Evolutionary conservation across 2,797 vertebrate species (phyloP), one percentile per base, ranked within the genome.

Genomic region (Acomys russatus): DNA sequence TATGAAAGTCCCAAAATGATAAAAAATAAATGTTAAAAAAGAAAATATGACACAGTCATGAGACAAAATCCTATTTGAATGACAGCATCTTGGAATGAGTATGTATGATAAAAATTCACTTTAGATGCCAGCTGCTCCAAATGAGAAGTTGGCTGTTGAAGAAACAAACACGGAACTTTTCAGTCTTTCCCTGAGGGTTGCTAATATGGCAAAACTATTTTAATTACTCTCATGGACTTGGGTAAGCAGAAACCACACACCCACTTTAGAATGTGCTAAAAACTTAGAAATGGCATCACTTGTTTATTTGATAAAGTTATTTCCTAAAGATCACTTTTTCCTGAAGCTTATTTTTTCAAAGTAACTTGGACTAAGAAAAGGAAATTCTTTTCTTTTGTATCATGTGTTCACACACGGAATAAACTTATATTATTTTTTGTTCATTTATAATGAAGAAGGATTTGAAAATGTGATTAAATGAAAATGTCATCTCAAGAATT

Each of bases 401-500:
- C 51, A 94, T 87, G 76, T 93, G 10, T 94, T 91, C 87, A 91
- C 61, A 94, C 44, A 80, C 70, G n/a, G 30, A 96, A 84, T 63
- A 66, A 87, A 30, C 54, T 85, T 44, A 44, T 44, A 44, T 44
- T 44, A 44, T 44, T 44, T 92, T 33, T 86, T 92, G 74, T 74
- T 95, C 71, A 96, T 88, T 95, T 91, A 73, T 80, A 92, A 93
- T 18, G 6, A 70, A 54, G 44, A 94, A 35, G 18, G 33, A 88
- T 84, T 78, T 95, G 63, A 93, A 92, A 94, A 91, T 86, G 33
- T 86, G 59, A 51, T 92, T 94, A 93, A 91, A 77, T 74, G 38
- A 94, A 96, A 95, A 96, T 94, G 54, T 90, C 90, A 96, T 79
- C 63, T 92, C 73, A 91, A 95, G 91, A 84, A 76, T 77, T 25